These are phyloP conservation scores for Ceyx cyanopectus DNA, from an alignment of 2,113 vertebrate genomes.

Conservation along the genomic window DNA sequence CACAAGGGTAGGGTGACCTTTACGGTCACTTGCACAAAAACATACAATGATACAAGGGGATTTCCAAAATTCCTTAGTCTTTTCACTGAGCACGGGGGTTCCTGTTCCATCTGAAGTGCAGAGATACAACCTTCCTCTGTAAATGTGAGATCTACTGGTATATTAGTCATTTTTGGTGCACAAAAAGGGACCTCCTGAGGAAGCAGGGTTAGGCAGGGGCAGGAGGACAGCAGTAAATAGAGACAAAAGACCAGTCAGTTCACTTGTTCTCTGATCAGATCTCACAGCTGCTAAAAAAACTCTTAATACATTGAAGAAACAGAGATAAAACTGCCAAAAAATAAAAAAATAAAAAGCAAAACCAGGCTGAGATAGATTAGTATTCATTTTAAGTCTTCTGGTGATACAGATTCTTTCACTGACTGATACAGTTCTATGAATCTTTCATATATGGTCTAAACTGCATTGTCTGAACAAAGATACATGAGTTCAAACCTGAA, in stretches of 20 bases:
- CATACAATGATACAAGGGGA: neutral
- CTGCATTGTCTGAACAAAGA: neutral
- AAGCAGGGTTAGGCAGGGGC: neutral
- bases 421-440: neutral
- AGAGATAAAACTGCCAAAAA: neutral
- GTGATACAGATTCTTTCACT: neutral
- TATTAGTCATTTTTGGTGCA: neutral
- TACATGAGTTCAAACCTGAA: neutral
- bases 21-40: neutral
- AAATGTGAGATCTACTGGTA: neutral
- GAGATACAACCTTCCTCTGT: neutral
- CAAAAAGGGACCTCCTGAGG: conserved; percentile 12
- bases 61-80: conserved; percentile 41
- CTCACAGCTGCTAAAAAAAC: neutral
- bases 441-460: neutral
- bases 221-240: neutral
- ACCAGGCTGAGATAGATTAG: neutral
- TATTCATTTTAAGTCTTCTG: neutral
- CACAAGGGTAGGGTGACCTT: conserved; percentile 51
- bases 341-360: neutral
- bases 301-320: neutral
- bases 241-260: neutral
- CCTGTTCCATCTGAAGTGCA: neutral
- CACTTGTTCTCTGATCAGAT: neutral
- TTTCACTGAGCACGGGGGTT: accelerated